Evolutionary conservation across 2,113 vertebrate species (phyloP), one percentile per base, ranked within the genome.

Genomic region (Periophthalmodon schlosseri): DNA sequence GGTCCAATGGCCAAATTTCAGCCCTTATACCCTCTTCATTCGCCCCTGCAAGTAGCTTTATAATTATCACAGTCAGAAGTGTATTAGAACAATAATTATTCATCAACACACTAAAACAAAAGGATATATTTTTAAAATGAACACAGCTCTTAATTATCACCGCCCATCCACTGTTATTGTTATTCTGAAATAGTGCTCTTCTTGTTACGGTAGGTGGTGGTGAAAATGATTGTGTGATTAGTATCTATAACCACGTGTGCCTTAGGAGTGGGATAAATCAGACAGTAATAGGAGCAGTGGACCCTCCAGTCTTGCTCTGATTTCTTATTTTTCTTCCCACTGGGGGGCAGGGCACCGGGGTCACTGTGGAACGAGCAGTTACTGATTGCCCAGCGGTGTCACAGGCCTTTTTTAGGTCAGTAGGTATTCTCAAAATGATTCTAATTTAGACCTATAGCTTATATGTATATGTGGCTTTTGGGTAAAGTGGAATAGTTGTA

Each of bases 331-430:
- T 57, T 4, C 46, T 21, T 34, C 44, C 12, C 33, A 33, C 16
- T 68, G 33, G 21, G 16, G 28, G 60, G 28, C 60, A 63, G 2
- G n/a, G 20, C 14, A 44, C 14, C 28, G 33, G 36, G 28, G 23
- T 56, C 60, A 65, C 20, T 33, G 2, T 57, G 24, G 33, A 49
- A n/a, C 0, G 50, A 16, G 9, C 4, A 28, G 9, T 64, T 57
- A 64, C 56, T 36, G 8, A 4, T 57, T 28, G 54, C 34, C 34
- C 64, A 67, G 28, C 28, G 60, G 60, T 63, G 60, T 63, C 60
- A 63, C 60, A 9, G 60, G 34, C 39, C 60, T 16, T 63, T 50
- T 74, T 68, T 56, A 56, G 68, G 63, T 58, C 63, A 23, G 65
- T 14, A 46, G 52, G 21, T 24, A 34, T 70, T 69, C 65, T 58